phyloP scores from a whole-genome alignment of 35 echinoderm and acorn worm genomes.

The Strongylocentrotus purpuratus region DNA sequence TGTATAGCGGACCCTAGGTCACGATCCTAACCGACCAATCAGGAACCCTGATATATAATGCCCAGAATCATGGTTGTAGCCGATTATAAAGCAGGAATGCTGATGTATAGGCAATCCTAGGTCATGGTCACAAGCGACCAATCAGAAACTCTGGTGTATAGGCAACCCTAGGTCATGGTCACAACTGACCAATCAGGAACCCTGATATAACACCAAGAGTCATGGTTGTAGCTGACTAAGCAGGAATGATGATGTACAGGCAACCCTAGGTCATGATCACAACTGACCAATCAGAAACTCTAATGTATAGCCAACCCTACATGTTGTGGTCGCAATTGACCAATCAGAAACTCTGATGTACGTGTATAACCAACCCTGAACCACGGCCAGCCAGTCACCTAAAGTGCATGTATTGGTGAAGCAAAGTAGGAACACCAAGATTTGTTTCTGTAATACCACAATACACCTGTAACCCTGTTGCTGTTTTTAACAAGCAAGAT shows the following conservation, averaged over 20 bases:
- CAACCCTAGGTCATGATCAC: too few species aligned
- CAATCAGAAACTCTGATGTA: too few species aligned
- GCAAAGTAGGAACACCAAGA: neutral
- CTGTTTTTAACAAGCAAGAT: neutral
- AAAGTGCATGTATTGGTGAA: neutral
- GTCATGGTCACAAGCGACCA: neutral
- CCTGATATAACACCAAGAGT: neutral
- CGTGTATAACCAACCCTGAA: too few species aligned
- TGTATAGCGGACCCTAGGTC: neutral
- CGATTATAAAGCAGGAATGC: neutral
- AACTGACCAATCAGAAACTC: neutral
- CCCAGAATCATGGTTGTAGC: neutral
- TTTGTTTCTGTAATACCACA: neutral
- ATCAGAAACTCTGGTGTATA: neutral
- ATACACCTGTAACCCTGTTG: neutral
- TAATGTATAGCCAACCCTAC: neutral
- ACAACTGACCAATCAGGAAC: neutral
- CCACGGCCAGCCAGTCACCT: too few species aligned
- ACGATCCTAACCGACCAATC: neutral
- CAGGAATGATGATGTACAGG: neutral
- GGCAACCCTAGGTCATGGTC: neutral
- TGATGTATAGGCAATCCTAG: neutral
- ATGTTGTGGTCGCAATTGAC: too few species aligned
- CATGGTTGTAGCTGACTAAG: neutral
- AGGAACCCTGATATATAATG: neutral